Percentiles rank a stretch among this genome's conserved stretches.
Conservation (phyloP, 2,113 vertebrate genomes). For the Plecotus auritus region DNA sequence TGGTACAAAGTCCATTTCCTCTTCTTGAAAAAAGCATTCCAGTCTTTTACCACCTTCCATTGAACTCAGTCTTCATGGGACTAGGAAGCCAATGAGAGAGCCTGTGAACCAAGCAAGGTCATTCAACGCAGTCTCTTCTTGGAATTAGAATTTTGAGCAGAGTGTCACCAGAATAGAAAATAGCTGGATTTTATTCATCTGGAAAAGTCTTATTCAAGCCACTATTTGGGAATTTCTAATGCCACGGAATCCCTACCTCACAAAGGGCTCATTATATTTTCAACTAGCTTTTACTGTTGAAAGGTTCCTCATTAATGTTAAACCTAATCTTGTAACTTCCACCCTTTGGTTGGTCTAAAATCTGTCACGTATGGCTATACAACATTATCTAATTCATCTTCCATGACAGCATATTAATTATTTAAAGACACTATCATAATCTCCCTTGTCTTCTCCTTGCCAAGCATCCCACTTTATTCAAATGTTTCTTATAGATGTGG, state of each 20-base stretch:
- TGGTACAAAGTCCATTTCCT: background rate
- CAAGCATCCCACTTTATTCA: conserved; percentile 10
- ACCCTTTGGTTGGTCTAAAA: conserved; percentile 49
- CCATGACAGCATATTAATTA: conserved; percentile 61
- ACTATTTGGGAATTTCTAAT: conserved; percentile 17
- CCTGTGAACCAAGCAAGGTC: background rate
- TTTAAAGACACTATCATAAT: conserved; percentile 50
- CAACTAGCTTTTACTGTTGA: conserved; percentile 36
- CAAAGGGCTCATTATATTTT: conserved; percentile 1
- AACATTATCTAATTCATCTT: conserved; percentile 60
- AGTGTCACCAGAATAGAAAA: background rate
- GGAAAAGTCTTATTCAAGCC: background rate
- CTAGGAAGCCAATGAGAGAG: background rate
- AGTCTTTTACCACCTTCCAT: background rate
- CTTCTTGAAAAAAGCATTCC: background rate
- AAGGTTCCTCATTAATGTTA: conserved; percentile 56
- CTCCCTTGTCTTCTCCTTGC: conserved; percentile 29
- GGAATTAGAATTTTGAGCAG: background rate
- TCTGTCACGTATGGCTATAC: background rate
- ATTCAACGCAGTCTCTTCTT: background rate
- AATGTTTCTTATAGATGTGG: background rate
- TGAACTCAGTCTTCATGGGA: background rate
- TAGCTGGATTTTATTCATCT: background rate
- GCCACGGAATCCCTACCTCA: background rate
- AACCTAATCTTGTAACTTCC: conserved; percentile 46